Evolutionary conservation across 2,888 invertebrate genomes (phyloP).

Genomic region (Scaptomyza polygonia): DNA sequence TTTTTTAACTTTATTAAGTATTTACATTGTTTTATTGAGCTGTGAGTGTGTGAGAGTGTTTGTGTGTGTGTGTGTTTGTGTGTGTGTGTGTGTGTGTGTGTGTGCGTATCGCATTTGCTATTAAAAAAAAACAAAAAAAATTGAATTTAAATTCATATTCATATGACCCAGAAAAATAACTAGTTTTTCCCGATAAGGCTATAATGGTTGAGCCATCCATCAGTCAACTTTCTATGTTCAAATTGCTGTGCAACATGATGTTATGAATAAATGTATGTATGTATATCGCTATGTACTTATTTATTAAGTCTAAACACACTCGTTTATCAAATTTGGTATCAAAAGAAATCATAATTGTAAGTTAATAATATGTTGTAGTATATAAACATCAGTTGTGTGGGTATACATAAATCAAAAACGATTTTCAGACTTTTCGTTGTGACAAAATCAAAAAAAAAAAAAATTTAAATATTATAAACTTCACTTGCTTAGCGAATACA

Average conservation of each 20-base stretch:
- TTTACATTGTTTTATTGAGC: slow-evolving; percentile 27
- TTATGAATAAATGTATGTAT: slow-evolving; percentile 2
- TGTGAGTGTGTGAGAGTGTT: slow-evolving; percentile 1
- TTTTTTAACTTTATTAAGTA: slow-evolving; percentile 29
- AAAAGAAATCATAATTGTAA: slow-evolving; percentile 26
- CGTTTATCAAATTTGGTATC: slow-evolving; percentile 51
- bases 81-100: slow-evolving; percentile 13
- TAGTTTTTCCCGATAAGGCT: slow-evolving; percentile 30
- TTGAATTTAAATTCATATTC: slow-evolving; percentile 7
- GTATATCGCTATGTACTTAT: slow-evolving; percentile 14
- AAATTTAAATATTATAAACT: no score
- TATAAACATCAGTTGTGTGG: slow-evolving; percentile 40
- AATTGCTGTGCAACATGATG: slow-evolving; percentile 44
- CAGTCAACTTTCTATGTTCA: slow-evolving; percentile 34
- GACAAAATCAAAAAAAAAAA: slow-evolving; percentile 58
- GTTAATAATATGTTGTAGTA: slow-evolving; percentile 34
- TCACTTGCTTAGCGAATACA: no score
- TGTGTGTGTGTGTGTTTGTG: not conserved
- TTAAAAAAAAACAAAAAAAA: not conserved
- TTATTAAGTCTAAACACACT: slow-evolving; percentile 28
- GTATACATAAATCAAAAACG: slow-evolving; percentile 58
- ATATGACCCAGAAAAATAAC: slow-evolving; percentile 32
- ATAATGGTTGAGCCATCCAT: slow-evolving; percentile 29
- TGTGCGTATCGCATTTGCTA: slow-evolving; percentile 56
- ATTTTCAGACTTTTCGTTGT: slow-evolving; percentile 75